Evolutionary conservation across 2,797 vertebrate species (phyloP).

Genomic region (Microctenopoma steveboyesi): DNA sequence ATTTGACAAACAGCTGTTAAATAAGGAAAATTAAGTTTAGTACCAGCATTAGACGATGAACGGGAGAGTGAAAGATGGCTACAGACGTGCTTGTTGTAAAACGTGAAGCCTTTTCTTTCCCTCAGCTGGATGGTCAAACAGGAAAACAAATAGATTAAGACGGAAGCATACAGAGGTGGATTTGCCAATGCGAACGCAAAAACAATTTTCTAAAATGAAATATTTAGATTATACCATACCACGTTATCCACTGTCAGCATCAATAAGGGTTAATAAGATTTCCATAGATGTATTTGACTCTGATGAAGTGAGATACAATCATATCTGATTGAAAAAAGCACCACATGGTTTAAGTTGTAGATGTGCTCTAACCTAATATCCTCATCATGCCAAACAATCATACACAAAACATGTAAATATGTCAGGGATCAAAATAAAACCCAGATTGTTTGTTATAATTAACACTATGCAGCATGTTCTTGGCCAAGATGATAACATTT

Average conservation of each 20-base stretch:
- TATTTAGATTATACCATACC: conserved; percentile 8
- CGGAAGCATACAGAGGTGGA: conserved; percentile 8
- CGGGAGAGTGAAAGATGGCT: conserved; percentile 58
- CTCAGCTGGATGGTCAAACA: conserved; percentile 19
- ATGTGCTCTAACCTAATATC: conserved; percentile 13
- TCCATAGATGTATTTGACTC: conserved; percentile 5
- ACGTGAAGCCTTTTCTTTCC: conserved; percentile 8
- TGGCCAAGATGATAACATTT: conserved; percentile 35
- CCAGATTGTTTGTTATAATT: conserved; percentile 13
- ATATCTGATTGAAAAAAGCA: conserved; percentile 47
- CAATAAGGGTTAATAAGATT: conserved; percentile 1
- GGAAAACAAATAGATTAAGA: conserved; percentile 24
- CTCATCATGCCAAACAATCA: conserved; percentile 39
- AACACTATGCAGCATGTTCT: conserved; percentile 56
- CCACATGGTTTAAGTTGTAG: conserved; percentile 16
- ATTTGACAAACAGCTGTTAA: conserved; percentile 82
- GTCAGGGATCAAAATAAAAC: conserved; percentile 28
- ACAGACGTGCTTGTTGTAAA: conserved; percentile 32
- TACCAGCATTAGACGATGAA: conserved; percentile 55
- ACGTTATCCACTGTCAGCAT: conserved; percentile 7
- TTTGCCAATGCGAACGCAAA: neutral
- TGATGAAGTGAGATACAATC: conserved; percentile 41
- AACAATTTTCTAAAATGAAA: neutral
- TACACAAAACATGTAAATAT: conserved; percentile 12
- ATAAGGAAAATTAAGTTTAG: conserved; percentile 77